Base-by-base conservation (phyloP, 2,113 vertebrate species). In the Dipodomys stephensi region DNA sequence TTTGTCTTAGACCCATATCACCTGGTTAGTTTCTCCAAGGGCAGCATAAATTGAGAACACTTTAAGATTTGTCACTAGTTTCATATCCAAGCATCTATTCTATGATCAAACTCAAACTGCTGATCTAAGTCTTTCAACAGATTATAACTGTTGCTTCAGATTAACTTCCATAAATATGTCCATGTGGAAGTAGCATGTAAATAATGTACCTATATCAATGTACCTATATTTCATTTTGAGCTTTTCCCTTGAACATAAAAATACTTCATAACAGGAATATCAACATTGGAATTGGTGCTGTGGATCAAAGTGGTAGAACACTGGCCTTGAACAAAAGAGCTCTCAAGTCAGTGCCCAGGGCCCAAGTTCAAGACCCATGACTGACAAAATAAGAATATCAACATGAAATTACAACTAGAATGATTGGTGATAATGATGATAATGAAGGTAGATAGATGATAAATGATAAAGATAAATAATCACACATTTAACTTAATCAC, bases 131-230 rank as follows among this genome's bases (percentile, higher is more conserved):
- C 5, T 32, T 96, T 81, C 15, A 89, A n/a, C 12, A 87, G 9
- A 32, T 46, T 71, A 60, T n/a, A 15, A 72, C 49, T 22, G 6
- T 80, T 93, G 25, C 83, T 88, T 95, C 57, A 88, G 74, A 92
- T 83, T 62, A 71, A 87, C 53, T 69, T 73, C 7, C 69, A 2
- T 19, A 85, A 84, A 53, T 78, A 57, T 64, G 15, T 68, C 12
- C 67, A 22, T 76, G 20, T 22, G 18, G 23, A n/a, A 28, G 23
- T 77, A 53, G 6, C 22, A 74, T 86, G 0, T 69, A 39, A 62
- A 62, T 79, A 67, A 79, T 88, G 19, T 39, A 53, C 28, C 53
- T 57, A 10, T 60, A 35, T 76, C 85, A 65, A 73, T 30, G 39
- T 11, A 19, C 53, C 76, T 53, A 71, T n/a, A 39, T 39, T 92